Base-by-base conservation (phyloP, 2,797 vertebrate species). In the Sebastes iracundus region DNA sequence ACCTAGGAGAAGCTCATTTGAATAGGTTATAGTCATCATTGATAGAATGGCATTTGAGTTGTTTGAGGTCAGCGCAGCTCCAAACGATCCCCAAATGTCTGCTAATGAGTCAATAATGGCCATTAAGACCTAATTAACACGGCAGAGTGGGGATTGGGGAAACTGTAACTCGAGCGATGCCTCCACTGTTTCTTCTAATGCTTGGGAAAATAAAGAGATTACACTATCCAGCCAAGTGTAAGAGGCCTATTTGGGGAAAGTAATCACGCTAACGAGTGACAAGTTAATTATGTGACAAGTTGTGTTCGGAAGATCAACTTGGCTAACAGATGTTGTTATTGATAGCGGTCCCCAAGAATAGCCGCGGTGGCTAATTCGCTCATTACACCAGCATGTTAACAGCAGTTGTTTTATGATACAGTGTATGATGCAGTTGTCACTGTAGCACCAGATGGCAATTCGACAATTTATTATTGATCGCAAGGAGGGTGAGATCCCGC, bases 81-180 rank as follows among this genome's bases (percentile, higher is more conserved):
- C 65, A 46, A 96, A 96, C 95, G 94, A 96, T 97, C 96, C 96
- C 96, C 96, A 96, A 96, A 97, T 95, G 96, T 95, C 96, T 93
- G 90, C 95, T 97, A 97, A 97, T 97, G 97, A 97, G 96, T 97
- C 98, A 97, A 96, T 97, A 97, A 97, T 96, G 96, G 96, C 95
- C 96, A 97, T 98, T 97, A 97, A 96, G 97, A 94, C 91, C 94
- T 96, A 97, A 97, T 98, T 97, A 98, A 97, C 96, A 96, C 94
- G 95, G 96, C 95, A 94, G 93, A 93, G 94, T n/a, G 72, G 86
- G 88, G 88, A 92, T 94, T 93, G 95, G 93, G 63, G 95, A 97
- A 97, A 97, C 91, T 94, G 58, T 58, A 72, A 81, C 56, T 80
- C 2, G 9, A 95, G 97, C 96, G 94, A 95, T 95, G 95, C 94